phyloP scores from a whole-genome alignment of 2,888 invertebrate genomes.

The Helobdella robusta region DNA sequence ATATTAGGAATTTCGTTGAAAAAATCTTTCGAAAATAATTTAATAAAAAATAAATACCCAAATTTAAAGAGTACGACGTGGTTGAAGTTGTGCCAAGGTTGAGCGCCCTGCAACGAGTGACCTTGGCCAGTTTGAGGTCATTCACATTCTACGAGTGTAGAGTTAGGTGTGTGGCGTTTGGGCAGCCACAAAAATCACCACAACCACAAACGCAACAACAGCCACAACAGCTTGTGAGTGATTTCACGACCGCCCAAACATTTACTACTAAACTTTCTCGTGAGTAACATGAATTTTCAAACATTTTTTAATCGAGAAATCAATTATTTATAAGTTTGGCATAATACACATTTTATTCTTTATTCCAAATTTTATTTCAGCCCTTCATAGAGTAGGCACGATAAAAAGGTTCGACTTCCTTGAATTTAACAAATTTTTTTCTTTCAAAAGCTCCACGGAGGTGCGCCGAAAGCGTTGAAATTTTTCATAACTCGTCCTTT shows the following conservation, averaged over 20 bases:
- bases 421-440: background rate
- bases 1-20: no score
- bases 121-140: background rate
- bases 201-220: no score
- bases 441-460: slow-evolving; percentile 14
- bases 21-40: no score
- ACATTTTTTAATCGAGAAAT: background rate
- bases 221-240: background rate
- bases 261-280: slow-evolving; percentile 13
- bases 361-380: no score
- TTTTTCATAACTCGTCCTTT: slow-evolving; percentile 11
- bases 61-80: background rate
- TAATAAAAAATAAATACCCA: background rate
- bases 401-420: background rate
- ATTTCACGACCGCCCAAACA: background rate
- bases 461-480: slow-evolving; percentile 11
- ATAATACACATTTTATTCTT: no score
- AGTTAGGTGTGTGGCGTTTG: background rate
- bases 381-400: no score
- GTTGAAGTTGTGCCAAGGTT: background rate
- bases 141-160: slow-evolving; percentile 9
- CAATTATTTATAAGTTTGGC: background rate
- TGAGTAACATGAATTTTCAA: background rate
- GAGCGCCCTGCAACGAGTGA: background rate
- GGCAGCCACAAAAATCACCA: no score